Evolutionary conservation across 2,797 vertebrate species (phyloP), one percentile per base, ranked within the genome.

Genomic region (Toxotes lorentzi): DNA sequence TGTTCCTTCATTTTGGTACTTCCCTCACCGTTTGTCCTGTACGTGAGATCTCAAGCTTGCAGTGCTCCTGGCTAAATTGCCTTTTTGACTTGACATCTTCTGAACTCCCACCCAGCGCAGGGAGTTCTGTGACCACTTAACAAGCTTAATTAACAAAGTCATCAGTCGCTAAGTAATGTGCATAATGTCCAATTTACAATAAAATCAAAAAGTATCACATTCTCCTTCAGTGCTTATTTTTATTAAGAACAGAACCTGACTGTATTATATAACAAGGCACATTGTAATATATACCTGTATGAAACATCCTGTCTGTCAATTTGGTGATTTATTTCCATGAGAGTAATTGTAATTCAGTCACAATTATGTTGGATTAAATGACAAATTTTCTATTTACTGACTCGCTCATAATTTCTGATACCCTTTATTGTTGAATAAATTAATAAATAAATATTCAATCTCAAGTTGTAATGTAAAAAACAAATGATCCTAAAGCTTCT

Each of bases 221-320:
- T 93, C 94, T 94, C 93, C 92, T 94, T 91, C 93, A 96, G 92
- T 94, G 90, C 92, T 93, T 95, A 95, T 97, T 96, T 97, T 96
- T 95, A 94, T 95, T 94, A 53, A 54, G 27, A 91, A 83, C 78
- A 93, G 95, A 91, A 94, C 93, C 95, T 94, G 95, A 95, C 94
- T 98, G 96, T 97, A 97, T 96, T 96, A 96, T 97, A 91, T 90
- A 96, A 95, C 92, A 94, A 95, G 95, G 95, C 95, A 96, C 96
- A 97, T 94, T 99, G 97, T 99, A 98, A 97, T 97, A 97, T 98
- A 95, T 95, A 95, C 96, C 93, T 97, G 94, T 97, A 96, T 95
- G 96, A 96, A 95, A 97, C 96, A 95, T 93, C 94, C 88, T 96
- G 95, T 96, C 95, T 96, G 95, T 96, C 91, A 78, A 93, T 95